Base-by-base conservation (phyloP, 2,113 vertebrate species). In the Thomomys bottae region DNA sequence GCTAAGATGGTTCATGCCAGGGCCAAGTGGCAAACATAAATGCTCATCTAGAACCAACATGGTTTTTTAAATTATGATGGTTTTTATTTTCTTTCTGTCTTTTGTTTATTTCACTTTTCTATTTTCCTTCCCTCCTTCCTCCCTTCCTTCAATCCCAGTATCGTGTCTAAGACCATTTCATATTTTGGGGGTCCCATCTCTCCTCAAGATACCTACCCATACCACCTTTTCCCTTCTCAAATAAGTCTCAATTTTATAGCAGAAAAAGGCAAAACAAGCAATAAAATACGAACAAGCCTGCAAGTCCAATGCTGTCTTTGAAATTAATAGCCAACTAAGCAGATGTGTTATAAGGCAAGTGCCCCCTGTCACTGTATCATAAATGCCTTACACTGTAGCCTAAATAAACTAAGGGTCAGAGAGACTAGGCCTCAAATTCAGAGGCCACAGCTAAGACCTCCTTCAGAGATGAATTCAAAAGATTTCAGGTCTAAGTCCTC, bases 1-100 rank as follows among this genome's bases (percentile, higher is more conserved):
- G 45, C 64, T 1, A 28, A 30, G 77, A 30, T 0, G 1, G 70
- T 36, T n/a, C 12, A 0, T 1, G 2, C 2, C 17, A 66, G 23
- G 9, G n/a, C 32, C 61, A 75, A 78, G n/a, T 14, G 32, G 32
- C 17, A 54, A 54, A 54, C 40, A 24, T 34, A 21, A 77, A 83
- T 34, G 18, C 24, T 72, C 54, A 8, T 57, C 63, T 20, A 18
- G 49, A 82, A 34, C 12, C 30, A 64, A 14, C 14, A 34, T 32
- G 28, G 20, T 61, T 20, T 66, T n/a, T n/a, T 36, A 17, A 32
- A 66, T 66, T 12, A 14, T 30, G 64, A 4, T 12, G 26, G 64
- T 66, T 32, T 66, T 30, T 30, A 40, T 21, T 21, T 45, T 68
- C 10, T 12, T 15, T 34, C 15, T 32, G 4, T 34, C 14, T 3